Conservation (phyloP, 1,140 invertebrate species). For the Caerostris darwini region DNA sequence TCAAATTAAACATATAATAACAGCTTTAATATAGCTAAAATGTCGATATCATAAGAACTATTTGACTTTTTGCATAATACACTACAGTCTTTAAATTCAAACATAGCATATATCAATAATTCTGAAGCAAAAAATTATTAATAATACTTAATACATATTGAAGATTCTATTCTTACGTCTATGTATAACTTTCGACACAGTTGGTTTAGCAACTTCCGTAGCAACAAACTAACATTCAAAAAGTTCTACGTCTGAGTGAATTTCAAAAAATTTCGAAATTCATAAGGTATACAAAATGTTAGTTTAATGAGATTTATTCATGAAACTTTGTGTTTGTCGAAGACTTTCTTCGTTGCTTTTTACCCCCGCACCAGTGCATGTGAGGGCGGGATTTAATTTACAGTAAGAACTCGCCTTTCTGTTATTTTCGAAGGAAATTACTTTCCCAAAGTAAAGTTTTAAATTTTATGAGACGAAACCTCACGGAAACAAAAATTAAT, state of each 20-base stretch:
- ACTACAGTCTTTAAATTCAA: too few species aligned
- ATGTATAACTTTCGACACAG: too few species aligned
- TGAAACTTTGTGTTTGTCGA: conserved; percentile 11
- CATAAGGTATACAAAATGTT: conserved; percentile 37
- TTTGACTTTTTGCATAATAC: too few species aligned
- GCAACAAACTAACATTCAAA: conserved; percentile 13
- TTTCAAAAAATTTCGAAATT: conserved; percentile 16
- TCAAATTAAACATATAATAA: too few species aligned
- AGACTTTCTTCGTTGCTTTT: not conserved
- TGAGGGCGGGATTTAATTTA: conserved; percentile 13
- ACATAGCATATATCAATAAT: too few species aligned
- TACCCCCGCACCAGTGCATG: not conserved
- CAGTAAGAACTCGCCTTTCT: conserved; percentile 22
- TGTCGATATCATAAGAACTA: too few species aligned
- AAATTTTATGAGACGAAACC: conserved; percentile 31
- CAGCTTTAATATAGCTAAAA: too few species aligned
- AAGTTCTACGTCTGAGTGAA: not conserved
- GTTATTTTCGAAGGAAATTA: conserved; percentile 10
- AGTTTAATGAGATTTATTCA: conserved; percentile 36
- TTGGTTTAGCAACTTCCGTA: too few species aligned
- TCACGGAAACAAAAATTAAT: conserved; percentile 9
- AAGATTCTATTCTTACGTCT: too few species aligned
- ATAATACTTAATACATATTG: too few species aligned
- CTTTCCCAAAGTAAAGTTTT: conserved; percentile 32
- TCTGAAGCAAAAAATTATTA: too few species aligned